Evolutionary conservation across 2,113 vertebrate species (phyloP), one percentile per base, ranked within the genome.

Genomic region (Pterocles orientalis): DNA sequence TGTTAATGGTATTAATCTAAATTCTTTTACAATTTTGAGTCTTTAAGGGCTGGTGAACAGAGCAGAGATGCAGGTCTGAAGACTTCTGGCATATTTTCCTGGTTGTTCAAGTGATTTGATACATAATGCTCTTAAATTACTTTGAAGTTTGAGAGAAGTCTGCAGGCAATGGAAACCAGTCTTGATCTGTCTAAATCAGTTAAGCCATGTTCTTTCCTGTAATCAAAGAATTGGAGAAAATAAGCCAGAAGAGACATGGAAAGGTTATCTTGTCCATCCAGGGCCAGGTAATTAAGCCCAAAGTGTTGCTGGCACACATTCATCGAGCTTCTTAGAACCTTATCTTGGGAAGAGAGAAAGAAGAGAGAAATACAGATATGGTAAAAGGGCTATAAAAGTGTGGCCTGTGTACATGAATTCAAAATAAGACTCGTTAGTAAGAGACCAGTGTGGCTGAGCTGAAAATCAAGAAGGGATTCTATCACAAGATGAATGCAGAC

Each of bases 401-500:
- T 60, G 43, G 31, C 9, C 26, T 6, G 19, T n/a, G 45, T 65
- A 33, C 72, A 33, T 61, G 45, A 92, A 92, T 91, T 86, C 41
- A 91, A 68, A 94, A 72, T 61, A 69, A 82, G 60, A 51, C 23
- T 88, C n/a, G 28, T 71, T 86, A 86, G 69, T 78, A 48, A 79
- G 69, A 95, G 34, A 82, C 4, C 18, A 61, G 26, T 53, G 53
- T 79, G 77, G 9, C 69, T 81, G 88, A 91, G 56, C 71, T 96
- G 81, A 72, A 95, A 92, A 89, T 84, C 65, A 79, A 41, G 69
- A 94, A 79, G 53, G 57, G 25, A 65, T 94, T 91, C 33, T 92
- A 68, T 31, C 53, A 82, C 14, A 12, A 87, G 80, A 84, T 68
- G 71, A 89, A 84, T 56, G 53, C 69, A 86, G 65, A 34, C 75